phyloP scores from a whole-genome alignment of 2,888 invertebrate genomes.

The Sycophila texana region DNA sequence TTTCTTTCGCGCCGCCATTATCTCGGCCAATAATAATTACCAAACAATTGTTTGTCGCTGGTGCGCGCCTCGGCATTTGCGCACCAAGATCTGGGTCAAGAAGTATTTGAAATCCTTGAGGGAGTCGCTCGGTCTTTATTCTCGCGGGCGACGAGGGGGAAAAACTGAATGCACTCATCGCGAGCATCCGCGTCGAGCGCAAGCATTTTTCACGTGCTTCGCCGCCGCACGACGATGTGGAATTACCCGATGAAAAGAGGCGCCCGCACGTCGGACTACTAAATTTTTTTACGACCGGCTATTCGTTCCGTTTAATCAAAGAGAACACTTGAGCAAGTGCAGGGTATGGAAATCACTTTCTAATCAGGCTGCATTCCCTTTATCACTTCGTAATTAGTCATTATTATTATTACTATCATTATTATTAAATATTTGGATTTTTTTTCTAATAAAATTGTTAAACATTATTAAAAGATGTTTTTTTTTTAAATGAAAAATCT shows the following conservation, averaged over 20 bases:
- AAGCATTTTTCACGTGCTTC: not conserved
- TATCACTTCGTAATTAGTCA: no score
- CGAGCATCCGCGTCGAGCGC: not conserved
- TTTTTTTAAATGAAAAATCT: no score
- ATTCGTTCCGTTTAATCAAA: no score
- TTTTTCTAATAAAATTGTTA: no score
- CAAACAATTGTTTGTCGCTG: slow-evolving; percentile 51
- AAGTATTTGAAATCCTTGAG: slow-evolving; percentile 72
- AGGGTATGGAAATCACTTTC: no score
- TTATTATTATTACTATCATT: not conserved
- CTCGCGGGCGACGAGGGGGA: not conserved
- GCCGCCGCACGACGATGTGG: not conserved
- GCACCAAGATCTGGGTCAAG: slow-evolving; percentile 73
- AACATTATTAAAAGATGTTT: no score
- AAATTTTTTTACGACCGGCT: no score
- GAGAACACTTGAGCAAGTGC: no score
- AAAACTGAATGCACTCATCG: not conserved
- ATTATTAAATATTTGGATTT: no score
- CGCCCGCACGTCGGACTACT: not conserved
- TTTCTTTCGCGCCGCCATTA: not conserved
- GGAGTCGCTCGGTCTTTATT: slow-evolving; percentile 53
- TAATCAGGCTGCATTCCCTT: no score
- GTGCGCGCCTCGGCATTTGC: not conserved
- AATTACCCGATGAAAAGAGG: not conserved
- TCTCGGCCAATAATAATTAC: slow-evolving; percentile 46